Evolutionary conservation across 2,113 vertebrate species (phyloP).

Genomic region (Aegypius monachus): DNA sequence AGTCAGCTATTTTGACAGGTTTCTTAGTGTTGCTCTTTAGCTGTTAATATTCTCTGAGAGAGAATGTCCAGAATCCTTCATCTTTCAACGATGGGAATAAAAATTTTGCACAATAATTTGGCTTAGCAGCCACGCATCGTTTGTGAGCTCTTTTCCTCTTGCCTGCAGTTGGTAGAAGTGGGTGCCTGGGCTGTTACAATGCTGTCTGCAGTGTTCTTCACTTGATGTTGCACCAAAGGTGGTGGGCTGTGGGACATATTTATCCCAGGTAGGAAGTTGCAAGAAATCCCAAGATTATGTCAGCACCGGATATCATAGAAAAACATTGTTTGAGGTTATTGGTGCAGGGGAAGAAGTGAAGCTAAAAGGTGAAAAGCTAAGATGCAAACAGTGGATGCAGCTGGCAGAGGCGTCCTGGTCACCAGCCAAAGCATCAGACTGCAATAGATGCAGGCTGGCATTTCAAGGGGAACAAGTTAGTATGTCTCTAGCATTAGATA

Average conservation of each 20-base stretch:
- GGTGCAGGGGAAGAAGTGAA: not conserved
- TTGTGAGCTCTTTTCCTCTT: not conserved
- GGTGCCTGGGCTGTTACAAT: not conserved
- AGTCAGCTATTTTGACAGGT: not conserved
- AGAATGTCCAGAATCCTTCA: not conserved
- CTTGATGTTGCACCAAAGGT: not conserved
- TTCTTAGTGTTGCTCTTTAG: not conserved
- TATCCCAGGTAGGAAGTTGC: not conserved
- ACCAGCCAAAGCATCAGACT: not conserved
- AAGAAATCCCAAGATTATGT: not conserved
- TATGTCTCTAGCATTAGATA: not conserved
- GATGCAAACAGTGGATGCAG: not conserved
- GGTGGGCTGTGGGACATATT: not conserved
- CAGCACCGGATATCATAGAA: not conserved
- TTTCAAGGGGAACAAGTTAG: not conserved
- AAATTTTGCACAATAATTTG: not conserved
- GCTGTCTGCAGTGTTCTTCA: not conserved
- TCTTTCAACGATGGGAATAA: not conserved
- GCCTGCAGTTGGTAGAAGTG: not conserved
- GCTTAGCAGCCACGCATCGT: not conserved
- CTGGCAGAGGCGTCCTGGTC: not conserved
- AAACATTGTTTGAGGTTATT: not conserved
- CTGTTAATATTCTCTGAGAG: not conserved
- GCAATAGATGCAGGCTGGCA: not conserved
- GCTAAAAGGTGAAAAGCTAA: not conserved